These are phyloP conservation scores for Hydropsyche tenuis DNA, from an alignment of 1,140 invertebrate genomes.

Conservation along the genomic window DNA sequence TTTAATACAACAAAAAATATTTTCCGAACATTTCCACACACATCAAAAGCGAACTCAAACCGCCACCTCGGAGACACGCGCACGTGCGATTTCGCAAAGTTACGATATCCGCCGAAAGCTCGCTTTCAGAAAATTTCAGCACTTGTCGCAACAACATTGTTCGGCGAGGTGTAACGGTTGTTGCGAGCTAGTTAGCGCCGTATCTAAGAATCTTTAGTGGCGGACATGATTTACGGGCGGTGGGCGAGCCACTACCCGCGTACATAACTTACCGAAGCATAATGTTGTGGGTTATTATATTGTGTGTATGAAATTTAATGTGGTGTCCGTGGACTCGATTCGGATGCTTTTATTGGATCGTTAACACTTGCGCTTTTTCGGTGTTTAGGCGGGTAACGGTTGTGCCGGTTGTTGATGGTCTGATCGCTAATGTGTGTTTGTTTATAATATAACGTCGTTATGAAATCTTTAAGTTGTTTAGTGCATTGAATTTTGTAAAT, in stretches of 20 bases:
- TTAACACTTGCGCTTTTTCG: slow-evolving; percentile 10
- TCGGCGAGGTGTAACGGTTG: slow-evolving; percentile 23
- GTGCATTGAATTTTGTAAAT: too few species aligned
- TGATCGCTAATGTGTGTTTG: too few species aligned
- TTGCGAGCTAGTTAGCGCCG: slow-evolving; percentile 36
- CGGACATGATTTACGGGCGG: slow-evolving; percentile 36
- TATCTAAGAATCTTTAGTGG: slow-evolving; percentile 42
- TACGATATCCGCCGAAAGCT: neutral
- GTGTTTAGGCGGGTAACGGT: too few species aligned
- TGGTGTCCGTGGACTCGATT: too few species aligned
- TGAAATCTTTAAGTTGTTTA: too few species aligned
- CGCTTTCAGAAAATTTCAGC: neutral
- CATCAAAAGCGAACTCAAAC: too few species aligned
- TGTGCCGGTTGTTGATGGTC: too few species aligned
- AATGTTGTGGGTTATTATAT: neutral
- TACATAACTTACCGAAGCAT: neutral
- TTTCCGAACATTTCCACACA: too few species aligned
- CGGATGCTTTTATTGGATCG: neutral
- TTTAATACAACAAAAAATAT: too few species aligned
- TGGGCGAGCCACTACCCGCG: slow-evolving; percentile 2
- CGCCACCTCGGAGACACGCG: too few species aligned
- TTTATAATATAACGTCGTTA: too few species aligned
- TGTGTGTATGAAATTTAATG: too few species aligned
- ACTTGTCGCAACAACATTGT: slow-evolving; percentile 28
- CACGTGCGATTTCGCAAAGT: neutral